Evolutionary conservation across 2,113 vertebrate species (phyloP).

Genomic region (Hippocampus zosterae): DNA sequence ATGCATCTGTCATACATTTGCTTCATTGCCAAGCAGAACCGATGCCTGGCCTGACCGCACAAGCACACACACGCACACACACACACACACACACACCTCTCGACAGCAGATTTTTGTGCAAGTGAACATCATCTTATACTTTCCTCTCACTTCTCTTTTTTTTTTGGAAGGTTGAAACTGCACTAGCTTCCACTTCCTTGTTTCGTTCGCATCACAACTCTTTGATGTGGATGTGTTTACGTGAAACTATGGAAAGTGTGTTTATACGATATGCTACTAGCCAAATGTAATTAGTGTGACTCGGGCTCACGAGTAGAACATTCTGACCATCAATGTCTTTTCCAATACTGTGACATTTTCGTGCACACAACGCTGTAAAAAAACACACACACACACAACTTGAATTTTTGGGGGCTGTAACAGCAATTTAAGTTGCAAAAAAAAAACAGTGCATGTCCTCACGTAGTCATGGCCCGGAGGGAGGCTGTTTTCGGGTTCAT

Average conservation of each 20-base stretch:
- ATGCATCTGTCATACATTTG: slow-evolving; percentile 53
- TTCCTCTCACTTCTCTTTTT: slow-evolving; percentile 62
- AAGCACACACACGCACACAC: neutral
- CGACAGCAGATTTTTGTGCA: slow-evolving; percentile 36
- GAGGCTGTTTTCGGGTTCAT: slow-evolving; percentile 38
- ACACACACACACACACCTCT: slow-evolving; percentile 26
- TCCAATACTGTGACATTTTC: no score
- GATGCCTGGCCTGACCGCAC: slow-evolving; percentile 11
- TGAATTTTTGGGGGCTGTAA: no score
- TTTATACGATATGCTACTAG: no score
- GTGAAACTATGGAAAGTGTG: no score
- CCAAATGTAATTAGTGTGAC: no score
- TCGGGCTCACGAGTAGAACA: no score
- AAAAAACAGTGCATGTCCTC: slow-evolving; percentile 25
- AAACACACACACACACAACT: no score
- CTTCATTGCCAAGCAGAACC: slow-evolving; percentile 28
- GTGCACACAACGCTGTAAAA: no score
- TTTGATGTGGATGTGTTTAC: neutral
- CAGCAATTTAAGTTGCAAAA: neutral
- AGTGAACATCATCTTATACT: slow-evolving; percentile 38
- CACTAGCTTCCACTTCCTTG: slow-evolving; percentile 52
- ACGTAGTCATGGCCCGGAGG: slow-evolving; percentile 32
- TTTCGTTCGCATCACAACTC: slow-evolving; percentile 12
- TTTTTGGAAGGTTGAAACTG: slow-evolving; percentile 43
- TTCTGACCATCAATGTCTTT: no score